Evolutionary conservation across 2,888 invertebrate genomes (phyloP), one percentile per base, ranked within the genome.

Genomic region (Thyatira batis): DNA sequence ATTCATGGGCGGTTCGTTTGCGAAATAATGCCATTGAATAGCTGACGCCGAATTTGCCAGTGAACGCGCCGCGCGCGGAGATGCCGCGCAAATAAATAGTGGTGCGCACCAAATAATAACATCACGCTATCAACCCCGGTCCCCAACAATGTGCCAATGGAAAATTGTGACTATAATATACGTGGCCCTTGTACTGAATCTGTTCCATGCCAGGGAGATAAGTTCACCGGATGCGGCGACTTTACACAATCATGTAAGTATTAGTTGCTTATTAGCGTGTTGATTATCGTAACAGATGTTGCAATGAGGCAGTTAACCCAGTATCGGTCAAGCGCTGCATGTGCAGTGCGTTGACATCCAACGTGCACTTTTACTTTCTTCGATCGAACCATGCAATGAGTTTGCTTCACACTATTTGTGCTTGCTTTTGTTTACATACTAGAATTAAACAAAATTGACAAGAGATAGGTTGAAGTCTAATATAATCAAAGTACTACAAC

Each of bases 71-170:
- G 78, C 63, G 72, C 73, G 79, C 79, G 77, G 87, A 85, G 82
- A 90, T 91, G 91, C 78, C 87, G 86, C 84, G 81, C 82, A 77
- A 87, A 86, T 89, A 88, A 86, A 85, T 78, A 83, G 82, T 81
- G 78, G 81, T 75, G 77, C 78, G 65, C 69, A 67, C 66, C 48
- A 63, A 65, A 69, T 69, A 68, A 64, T 66, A 76, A 71, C 71
- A 76, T 64, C 78, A 69, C 68, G 78, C 71, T 71, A 68, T 71
- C 65, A 67, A 73, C 64, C 68, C 57, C 65, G 65, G 73, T 67
- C 75, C 71, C 13, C 76, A 82, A 89, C 84, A 80, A 92, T 92
- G 91, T 89, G 88, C 87, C 79, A 77, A 88, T 91, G 91, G 89
- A 87, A 82, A 82, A 73, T 84, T 73, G 87, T 90, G 87, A 82